Conservation (phyloP, 1,140 invertebrate species). For the Andricus grossulariae region DNA sequence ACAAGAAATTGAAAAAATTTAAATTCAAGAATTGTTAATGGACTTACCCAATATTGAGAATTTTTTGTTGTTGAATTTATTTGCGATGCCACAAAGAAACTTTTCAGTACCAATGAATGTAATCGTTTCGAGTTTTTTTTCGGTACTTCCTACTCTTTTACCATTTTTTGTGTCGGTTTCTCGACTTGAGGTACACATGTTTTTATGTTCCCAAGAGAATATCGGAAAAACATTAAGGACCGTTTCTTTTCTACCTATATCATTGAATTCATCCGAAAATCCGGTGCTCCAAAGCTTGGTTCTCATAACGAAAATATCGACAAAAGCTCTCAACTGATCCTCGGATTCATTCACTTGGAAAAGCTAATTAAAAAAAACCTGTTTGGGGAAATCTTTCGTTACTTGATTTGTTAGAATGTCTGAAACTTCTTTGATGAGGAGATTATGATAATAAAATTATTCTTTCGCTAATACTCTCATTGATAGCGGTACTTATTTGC, state of each 20-base stretch:
- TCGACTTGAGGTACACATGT: background rate
- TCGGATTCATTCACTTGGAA: slow-evolving; percentile 2
- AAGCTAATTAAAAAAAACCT: slow-evolving; percentile 11
- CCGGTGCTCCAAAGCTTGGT: background rate
- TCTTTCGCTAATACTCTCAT: background rate
- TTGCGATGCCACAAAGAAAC: no score
- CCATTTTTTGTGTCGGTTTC: background rate
- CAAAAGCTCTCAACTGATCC: background rate
- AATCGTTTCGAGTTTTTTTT: no score
- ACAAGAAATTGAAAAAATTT: no score
- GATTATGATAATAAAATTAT: background rate
- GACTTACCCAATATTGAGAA: no score
- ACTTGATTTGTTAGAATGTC: background rate
- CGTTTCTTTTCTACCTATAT: background rate
- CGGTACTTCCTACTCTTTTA: no score
- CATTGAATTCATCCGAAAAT: slow-evolving; percentile 12
- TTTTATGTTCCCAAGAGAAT: slow-evolving; percentile 7
- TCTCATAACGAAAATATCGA: slow-evolving; percentile 18
- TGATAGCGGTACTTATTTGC: no score
- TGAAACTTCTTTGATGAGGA: background rate
- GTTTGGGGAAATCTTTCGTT: background rate
- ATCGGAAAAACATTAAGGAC: slow-evolving; percentile 3
- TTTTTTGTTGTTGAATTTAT: no score
- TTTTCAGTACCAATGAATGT: no score
- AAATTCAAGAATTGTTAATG: no score